A percentile compares a stretch with the other conserved stretches of the same genome.
Conservation (phyloP, 1,140 invertebrate species). For the Ditylenchus dipsaci region DNA sequence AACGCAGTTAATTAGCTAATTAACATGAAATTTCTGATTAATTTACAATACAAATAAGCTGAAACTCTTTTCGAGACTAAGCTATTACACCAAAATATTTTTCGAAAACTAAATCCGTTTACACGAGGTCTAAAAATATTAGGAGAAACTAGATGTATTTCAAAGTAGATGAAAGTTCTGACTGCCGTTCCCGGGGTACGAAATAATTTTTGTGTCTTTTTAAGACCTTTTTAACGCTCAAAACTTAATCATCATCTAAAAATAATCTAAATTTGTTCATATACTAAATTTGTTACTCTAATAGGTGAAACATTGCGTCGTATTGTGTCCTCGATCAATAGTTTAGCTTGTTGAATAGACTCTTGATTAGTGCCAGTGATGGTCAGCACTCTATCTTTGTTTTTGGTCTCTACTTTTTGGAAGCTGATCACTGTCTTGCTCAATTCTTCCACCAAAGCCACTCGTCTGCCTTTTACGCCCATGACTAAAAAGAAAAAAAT, state of each 20-base stretch:
- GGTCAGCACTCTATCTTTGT: slow-evolving; percentile 42
- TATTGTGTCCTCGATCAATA: slow-evolving; percentile 53
- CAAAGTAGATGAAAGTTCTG: too few species aligned
- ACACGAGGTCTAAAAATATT: too few species aligned
- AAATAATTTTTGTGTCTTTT: not conserved
- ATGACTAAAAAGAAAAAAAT: slow-evolving; percentile 68
- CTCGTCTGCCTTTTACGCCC: slow-evolving; percentile 91
- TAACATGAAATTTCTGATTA: too few species aligned
- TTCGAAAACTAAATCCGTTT: too few species aligned
- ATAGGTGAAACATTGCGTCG: slow-evolving; percentile 50
- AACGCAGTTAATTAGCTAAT: too few species aligned
- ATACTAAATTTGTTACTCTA: too few species aligned
- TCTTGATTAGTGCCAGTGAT: slow-evolving; percentile 47
- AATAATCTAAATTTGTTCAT: too few species aligned
- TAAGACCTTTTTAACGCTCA: not conserved
- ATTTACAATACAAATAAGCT: too few species aligned
- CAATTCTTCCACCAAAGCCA: slow-evolving; percentile 94
- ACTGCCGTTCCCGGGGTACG: too few species aligned
- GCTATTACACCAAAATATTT: too few species aligned
- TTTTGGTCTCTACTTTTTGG: slow-evolving; percentile 70
- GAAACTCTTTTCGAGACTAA: too few species aligned
- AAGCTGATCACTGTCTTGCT: slow-evolving; percentile 95
- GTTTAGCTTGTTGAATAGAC: slow-evolving; percentile 44
- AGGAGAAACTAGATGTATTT: too few species aligned
- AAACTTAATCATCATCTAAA: not conserved